Percentiles rank a stretch among this genome's conserved stretches.
Conservation (phyloP, 1,140 invertebrate species). For the Lethrus apterus region DNA sequence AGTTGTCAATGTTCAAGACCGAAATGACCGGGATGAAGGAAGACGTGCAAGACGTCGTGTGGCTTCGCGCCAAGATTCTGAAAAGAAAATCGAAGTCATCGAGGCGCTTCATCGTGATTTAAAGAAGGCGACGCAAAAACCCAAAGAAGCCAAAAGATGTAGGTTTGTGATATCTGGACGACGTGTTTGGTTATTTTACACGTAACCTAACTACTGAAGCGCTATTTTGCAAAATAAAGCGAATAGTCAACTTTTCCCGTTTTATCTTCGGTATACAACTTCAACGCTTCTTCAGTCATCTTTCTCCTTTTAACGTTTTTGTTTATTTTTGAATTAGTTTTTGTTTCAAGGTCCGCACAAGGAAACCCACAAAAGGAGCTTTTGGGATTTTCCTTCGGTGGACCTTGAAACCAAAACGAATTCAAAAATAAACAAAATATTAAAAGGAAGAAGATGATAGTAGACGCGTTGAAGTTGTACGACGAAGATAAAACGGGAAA, state of each 20-base stretch:
- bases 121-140: constrained; percentile 3
- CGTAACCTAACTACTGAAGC: too few species aligned
- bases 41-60: constrained; percentile 2
- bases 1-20: not conserved
- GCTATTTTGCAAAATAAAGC: too few species aligned
- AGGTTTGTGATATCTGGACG: not conserved
- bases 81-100: constrained; percentile 10
- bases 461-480: constrained; percentile 45
- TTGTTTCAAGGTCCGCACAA: not conserved
- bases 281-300: too few species aligned
- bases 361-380: not conserved
- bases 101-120: constrained; percentile 1
- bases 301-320: too few species aligned
- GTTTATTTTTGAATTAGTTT: too few species aligned
- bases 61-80: not conserved
- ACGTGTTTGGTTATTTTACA: too few species aligned
- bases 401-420: too few species aligned
- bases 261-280: too few species aligned
- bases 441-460: constrained; percentile 18
- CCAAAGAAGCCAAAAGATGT: not conserved
- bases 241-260: too few species aligned
- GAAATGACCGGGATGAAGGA: not conserved
- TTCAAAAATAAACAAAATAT: too few species aligned
- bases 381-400: too few species aligned
- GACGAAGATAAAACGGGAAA: constrained; percentile 66